Evolutionary conservation across 1,140 invertebrate species (phyloP).

Genomic region (Phocides pigmalion): DNA sequence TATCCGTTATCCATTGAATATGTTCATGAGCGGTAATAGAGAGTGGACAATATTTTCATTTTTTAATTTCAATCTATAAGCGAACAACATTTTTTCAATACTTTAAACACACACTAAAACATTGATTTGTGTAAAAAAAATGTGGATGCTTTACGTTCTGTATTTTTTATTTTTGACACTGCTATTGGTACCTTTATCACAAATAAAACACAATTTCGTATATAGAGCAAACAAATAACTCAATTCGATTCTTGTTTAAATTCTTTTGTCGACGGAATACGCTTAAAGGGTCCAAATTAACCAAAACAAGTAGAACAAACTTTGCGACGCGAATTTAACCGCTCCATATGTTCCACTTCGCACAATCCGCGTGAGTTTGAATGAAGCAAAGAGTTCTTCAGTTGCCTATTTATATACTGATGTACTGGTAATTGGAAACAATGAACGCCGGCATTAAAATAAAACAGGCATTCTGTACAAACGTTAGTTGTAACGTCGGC

Average conservation of each 20-base stretch:
- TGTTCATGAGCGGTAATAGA: too few species aligned
- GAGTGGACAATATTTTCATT: too few species aligned
- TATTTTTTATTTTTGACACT: too few species aligned
- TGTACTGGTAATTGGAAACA: slow-evolving; percentile 20
- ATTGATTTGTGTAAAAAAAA: too few species aligned
- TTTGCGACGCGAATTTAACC: slow-evolving; percentile 15
- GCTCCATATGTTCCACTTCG: slow-evolving; percentile 23
- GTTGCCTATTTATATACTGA: slow-evolving; percentile 28
- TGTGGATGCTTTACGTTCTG: too few species aligned
- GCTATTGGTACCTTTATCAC: too few species aligned
- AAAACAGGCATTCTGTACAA: slow-evolving; percentile 16
- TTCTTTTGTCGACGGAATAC: not conserved
- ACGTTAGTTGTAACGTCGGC: slow-evolving; percentile 8
- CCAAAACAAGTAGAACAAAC: slow-evolving; percentile 30
- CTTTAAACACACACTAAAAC: too few species aligned
- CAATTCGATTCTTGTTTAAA: slow-evolving; percentile 9
- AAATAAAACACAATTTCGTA: not conserved
- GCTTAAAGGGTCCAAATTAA: slow-evolving; percentile 23
- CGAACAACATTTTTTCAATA: too few species aligned
- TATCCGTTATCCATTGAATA: too few species aligned
- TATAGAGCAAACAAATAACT: not conserved
- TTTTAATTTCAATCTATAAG: too few species aligned
- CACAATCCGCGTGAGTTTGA: slow-evolving; percentile 25
- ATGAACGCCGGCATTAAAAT: slow-evolving; percentile 23
- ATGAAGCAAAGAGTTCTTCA: slow-evolving; percentile 27